Base-by-base conservation (phyloP, 1,140 invertebrate genomes). In the Heliothis virescens region DNA sequence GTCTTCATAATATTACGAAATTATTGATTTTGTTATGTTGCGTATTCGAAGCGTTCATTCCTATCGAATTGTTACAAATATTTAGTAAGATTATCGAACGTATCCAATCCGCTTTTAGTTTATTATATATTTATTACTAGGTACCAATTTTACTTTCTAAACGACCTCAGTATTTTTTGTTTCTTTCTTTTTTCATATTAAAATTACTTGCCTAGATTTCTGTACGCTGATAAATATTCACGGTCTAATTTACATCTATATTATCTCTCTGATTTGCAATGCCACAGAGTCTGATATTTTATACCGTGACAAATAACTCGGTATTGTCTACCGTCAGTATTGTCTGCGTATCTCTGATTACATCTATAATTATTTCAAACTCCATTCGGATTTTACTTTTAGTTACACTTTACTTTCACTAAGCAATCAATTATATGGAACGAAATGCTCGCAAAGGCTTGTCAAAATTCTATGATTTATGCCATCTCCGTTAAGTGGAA, bases 381-480 rank as follows among this genome's bases (percentile, higher is more conserved):
- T 74, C 59, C 67, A 74, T 55, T 74, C 60, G 15, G 47, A 62
- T 80, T 80, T 67, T 65, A 55, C 67, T 76, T 79, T 79, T 79
- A 52, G 72, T 55, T 55, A 60, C 63, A 81, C 79, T 80, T 60
- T 74, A 69, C 83, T 84, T 84, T 84, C 83, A 81, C 83, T 77
- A 69, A 60, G 78, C 69, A 84, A 85, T 87, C 69, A 81, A 85
- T 85, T 88, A 79, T 63, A 57, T 77, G 83, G 76, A 84, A 85
- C 74, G 59, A 82, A 85, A 82, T 79, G 73, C 72, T 80, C 63
- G 55, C 73, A 71, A 81, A 71, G 62, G 76, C 65, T 73, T 69
- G 55, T 71, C 48, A 55, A 29, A 57, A 69, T 47, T 41, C 50
- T 48, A 76, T 75, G 57, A 75, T 75, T 75, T 62, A 75, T 75